Base-by-base conservation (phyloP, 2,888 invertebrate species). In the Agrypnus murinus region DNA sequence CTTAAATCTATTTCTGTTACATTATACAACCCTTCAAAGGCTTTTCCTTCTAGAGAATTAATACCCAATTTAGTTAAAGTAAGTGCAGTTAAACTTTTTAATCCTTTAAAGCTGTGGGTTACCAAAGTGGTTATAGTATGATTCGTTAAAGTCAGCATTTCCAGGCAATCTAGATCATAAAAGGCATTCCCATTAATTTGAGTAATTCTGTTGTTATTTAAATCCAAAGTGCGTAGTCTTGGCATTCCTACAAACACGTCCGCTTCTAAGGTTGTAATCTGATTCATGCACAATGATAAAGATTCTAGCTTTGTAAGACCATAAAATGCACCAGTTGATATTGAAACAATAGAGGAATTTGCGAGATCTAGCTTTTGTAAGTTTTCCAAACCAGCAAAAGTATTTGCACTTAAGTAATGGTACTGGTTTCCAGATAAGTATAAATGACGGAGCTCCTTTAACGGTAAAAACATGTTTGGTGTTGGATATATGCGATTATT, bases 11-110 rank as follows among this genome's bases (percentile, higher is more conserved):
- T 12, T 10, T 3, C 1, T 7, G 7, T 25, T 59, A 59, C n/a
- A 3, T 40, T 25, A 10, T 43, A n/a, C 1, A 59, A 12, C 2
- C 59, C 59, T 9, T 43, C 9, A 31, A 59, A 59, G 5, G 59
- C 12, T 1, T n/a, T 12, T 1, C 2, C 1, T 2, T 15, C 15
- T 7, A 57, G 9, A 10, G 17, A 57, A 9, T 5, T 10, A 32
- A 53, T 53, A 1, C 14, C n/a, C 32, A 53, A 14, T 10, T 53
- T n/a, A 2, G 53, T 31, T 45, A 70, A 62, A 45, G 65, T 45
- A 0, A 70, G 19, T 5, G 10, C 2, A 19, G 32, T 12, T 19
- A 65, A 36, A n/a, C 25, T 38, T 6, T 17, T 31, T n/a, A 70
- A 15, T 3, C 57, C 57, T 15, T 1, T 38, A 43, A 59, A 59